phyloP scores from a whole-genome alignment of 1,140 invertebrate species.

The Archivesica marissinica region DNA sequence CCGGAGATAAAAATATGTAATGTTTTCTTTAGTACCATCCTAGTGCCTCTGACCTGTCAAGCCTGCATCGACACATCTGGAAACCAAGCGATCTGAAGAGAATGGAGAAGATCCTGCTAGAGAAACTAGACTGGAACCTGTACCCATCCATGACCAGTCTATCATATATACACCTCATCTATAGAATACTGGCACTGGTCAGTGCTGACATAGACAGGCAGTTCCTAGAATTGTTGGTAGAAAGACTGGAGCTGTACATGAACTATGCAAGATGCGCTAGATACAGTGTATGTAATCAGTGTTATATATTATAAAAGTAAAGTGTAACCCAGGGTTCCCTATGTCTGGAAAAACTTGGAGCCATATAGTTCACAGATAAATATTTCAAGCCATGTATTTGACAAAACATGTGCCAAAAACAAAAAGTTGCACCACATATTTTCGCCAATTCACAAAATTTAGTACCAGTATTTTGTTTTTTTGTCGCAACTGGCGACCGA shows the following conservation, averaged over 20 bases:
- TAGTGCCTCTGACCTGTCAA: constrained; percentile 62
- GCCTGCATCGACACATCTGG: constrained; percentile 68
- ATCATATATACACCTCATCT: constrained; percentile 35
- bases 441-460: too few species aligned
- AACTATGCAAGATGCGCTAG: constrained; percentile 46
- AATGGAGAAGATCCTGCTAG: constrained; percentile 70
- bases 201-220: not conserved
- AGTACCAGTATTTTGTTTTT: too few species aligned
- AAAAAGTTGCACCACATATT: too few species aligned
- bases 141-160: constrained; percentile 39
- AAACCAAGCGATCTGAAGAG: constrained; percentile 71
- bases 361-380: too few species aligned
- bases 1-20: too few species aligned
- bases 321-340: too few species aligned
- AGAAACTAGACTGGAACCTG: constrained; percentile 69
- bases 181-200: constrained; percentile 31
- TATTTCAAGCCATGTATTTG: too few species aligned
- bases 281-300: constrained; percentile 33
- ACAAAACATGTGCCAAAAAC: too few species aligned
- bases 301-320: not conserved
- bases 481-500: too few species aligned
- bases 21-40: constrained; percentile 63
- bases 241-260: constrained; percentile 47
- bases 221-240: not conserved
- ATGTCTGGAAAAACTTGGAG: too few species aligned